These are phyloP conservation scores for Agonopterix alstromeriana DNA, from an alignment of 2,888 invertebrate genomes.

Conservation along the genomic window DNA sequence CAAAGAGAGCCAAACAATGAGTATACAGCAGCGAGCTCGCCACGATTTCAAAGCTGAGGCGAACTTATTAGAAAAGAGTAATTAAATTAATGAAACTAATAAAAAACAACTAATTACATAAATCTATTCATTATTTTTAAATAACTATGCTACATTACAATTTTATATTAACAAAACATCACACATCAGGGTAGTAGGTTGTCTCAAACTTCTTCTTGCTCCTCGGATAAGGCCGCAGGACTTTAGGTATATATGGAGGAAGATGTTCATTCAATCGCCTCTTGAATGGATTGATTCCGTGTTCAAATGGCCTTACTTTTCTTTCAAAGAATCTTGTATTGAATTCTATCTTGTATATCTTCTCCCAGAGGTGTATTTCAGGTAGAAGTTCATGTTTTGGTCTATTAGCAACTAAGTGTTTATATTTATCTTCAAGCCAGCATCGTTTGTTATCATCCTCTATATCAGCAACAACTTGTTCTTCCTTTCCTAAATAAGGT, in stretches of 20 bases:
- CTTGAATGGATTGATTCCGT: conserved; percentile 75
- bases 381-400: conserved; percentile 78
- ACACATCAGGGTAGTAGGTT: conserved; percentile 81
- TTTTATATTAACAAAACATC: conserved; percentile 11
- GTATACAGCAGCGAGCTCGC: no score
- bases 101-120: not conserved
- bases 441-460: conserved; percentile 80
- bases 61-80: no score
- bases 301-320: conserved; percentile 83
- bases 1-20: no score
- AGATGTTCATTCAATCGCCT: conserved; percentile 81
- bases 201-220: conserved; percentile 79
- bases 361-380: conserved; percentile 89
- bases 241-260: conserved; percentile 83
- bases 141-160: conserved; percentile 9
- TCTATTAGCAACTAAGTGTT: conserved; percentile 82
- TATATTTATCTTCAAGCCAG: conserved; percentile 83
- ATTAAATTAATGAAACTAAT: no score
- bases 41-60: no score
- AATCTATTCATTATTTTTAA: conserved; percentile 2
- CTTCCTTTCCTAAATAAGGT: conserved; percentile 81
- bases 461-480: conserved; percentile 80
- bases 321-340: conserved; percentile 83
- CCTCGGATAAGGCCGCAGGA: conserved; percentile 77
- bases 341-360: conserved; percentile 85